Base-by-base conservation (phyloP, 2,797 vertebrate genomes). In the Lagocephalus sceleratus region DNA sequence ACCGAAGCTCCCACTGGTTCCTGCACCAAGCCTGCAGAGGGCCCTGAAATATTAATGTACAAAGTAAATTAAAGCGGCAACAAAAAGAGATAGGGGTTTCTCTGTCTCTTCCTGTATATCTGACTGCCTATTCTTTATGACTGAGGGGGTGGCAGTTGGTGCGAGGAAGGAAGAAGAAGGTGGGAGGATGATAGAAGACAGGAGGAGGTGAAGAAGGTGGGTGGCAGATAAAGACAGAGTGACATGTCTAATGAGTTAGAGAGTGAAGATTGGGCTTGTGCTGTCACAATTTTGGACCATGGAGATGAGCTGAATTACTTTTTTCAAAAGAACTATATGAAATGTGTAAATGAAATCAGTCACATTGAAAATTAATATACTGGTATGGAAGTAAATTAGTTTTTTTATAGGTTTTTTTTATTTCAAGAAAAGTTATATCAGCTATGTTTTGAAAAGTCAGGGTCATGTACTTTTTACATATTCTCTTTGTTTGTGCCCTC, bases 11-110 rank as follows among this genome's bases (percentile, higher is more conserved):
- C 87, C 83, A 82, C 67, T 26, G 73, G 76, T 79, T 86, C 76
- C 75, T 38, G 52, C 85, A 72, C 78, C 70, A 67, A 88, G 87
- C 78, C 86, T 88, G 84, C 85, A 85, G 84, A 88, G 85, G 83
- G 83, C 80, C 72, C 81, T 92, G 84, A 90, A 92, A 92, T 91
- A 91, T 91, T 92, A 90, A 92, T 91, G 90, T 25, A 75, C 64
- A 85, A 88, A 90, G 89, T 90, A 91, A 91, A 92, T 91, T 90
- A 91, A 90, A 89, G 88, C 87, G 78, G 82, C 85, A 89, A 88
- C 86, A 88, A 86, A 88, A 87, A 86, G 81, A 84, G 83, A 88
- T 78, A 76, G 78, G 82, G 76, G 44, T 80, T 85, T 86, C 75
- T 87, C 85, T 76, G 81, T 87, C 81, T 85, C 69, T 75, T 79